Evolutionary conservation across 1,140 invertebrate genomes (phyloP), one percentile per base, ranked within the genome.

Genomic region (Euura saliciscinereae): DNA sequence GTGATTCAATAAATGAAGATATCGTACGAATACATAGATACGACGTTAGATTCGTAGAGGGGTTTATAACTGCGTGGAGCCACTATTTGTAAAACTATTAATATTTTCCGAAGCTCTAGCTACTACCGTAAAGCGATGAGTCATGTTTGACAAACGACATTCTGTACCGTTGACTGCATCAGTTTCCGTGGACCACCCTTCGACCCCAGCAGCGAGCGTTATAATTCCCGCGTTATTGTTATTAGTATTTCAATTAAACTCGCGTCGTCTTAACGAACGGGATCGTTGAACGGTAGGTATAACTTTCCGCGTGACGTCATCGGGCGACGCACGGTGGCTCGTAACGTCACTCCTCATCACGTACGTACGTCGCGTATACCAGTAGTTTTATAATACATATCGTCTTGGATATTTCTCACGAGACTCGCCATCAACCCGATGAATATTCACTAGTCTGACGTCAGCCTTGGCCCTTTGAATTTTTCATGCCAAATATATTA

Each of bases 181-280:
- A 28, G 28, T 28, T 28, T 28, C 28, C 28, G 28, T 28, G 28
- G 28, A 5, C 51, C 51, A 59, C 51, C 51, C 51, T 59, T 59
- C 51, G 51, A 59, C 3, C 51, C 51, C 8, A 59, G 51, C 10
- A 11, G 51, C 6, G 10, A 59, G 10, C 8, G 46, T 7, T 11
- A 51, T 11, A 51, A 51, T 51, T 51, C 46, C 46, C 46, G 6
- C 6, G 51, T 8, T 28, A 28, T 28, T 59, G 51, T 59, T 59
- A 59, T 59, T 59, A 59, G 51, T n/a, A 8, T 59, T 59, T n/a
- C 51, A 59, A 59, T 59, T 59, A 59, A 59, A 59, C 51, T n/a
- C 51, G 51, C 51, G 51, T 6, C 51, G 10, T 59, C 51, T 59
- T n/a, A 59, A 59, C 51, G 51, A 59, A 59, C 3, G 51, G 13